A percentile compares a stretch with the other conserved stretches of the same genome.
phyloP scores from a whole-genome alignment of 2,113 vertebrate genomes.

The Halcyon malimbica region DNA sequence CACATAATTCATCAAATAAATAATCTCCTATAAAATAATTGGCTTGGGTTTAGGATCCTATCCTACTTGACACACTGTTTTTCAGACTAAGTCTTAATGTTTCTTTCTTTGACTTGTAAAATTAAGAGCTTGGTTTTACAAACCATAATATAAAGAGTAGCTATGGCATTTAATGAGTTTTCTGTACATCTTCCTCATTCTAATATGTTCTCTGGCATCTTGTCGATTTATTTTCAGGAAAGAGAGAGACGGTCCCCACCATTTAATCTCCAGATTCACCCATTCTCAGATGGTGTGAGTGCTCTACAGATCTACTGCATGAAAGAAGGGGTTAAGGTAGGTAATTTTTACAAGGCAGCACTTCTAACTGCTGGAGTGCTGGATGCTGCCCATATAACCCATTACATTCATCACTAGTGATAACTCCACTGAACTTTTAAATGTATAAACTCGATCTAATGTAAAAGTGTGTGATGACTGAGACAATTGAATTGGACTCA shows the following conservation, averaged over 20 bases:
- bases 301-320: conserved; percentile 99
- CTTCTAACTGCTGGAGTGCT: neutral
- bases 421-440: neutral
- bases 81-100: neutral
- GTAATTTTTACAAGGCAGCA: neutral
- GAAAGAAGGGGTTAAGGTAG: conserved; percentile 98
- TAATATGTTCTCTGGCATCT: neutral
- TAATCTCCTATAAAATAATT: neutral
- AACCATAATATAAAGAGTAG: neutral
- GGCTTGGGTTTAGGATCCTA: neutral
- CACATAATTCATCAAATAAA: neutral
- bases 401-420: neutral
- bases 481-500: neutral
- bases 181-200: neutral
- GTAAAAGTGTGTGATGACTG: neutral
- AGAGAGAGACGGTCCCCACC: conserved; percentile 95
- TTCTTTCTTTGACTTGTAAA: neutral
- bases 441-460: neutral
- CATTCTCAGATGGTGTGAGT: conserved; percentile 96
- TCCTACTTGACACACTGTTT: neutral
- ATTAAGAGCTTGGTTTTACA: neutral
- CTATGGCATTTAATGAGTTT: neutral
- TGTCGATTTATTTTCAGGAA: conserved; percentile 80
- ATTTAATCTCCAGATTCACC: conserved; percentile 96
- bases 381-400: neutral